Evolutionary conservation across 1,140 invertebrate genomes (phyloP), one percentile per base, ranked within the genome.

Genomic region (Drosophila bocqueti): DNA sequence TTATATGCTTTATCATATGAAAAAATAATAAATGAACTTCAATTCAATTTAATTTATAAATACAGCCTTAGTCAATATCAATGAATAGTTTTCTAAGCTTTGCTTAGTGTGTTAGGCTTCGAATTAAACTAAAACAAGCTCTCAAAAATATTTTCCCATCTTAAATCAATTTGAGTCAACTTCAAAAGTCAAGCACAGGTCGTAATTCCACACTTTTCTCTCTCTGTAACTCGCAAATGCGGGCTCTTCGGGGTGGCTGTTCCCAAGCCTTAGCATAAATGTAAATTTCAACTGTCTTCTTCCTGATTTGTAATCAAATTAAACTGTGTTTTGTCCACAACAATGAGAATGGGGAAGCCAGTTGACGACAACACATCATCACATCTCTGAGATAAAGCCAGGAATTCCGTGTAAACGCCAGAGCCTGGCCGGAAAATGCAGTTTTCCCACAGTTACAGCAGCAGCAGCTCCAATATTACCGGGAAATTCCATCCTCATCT

Each of bases 301-400:
- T 40, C 40, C 71, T 61, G 80, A 83, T 80, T 72, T 74, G 72
- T 68, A 84, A 89, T 84, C 84, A 89, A 80, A 89, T 78, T 77
- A 80, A 79, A 87, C 68, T 79, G 72, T 71, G 43, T 65, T 58
- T 67, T 80, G 80, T 80, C 24, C 71, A 83, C 24, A 79, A 66
- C 75, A 59, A 63, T 62, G 61, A 46, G 47, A 29, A 34, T 13
- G 59, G 16, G 16, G 36, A 69, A 49, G 73, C 69, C 54, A 55
- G 54, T 57, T 57, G 81, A 60, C 68, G 81, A 60, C 68, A 76
- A 79, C 76, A 50, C 68, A 83, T 74, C 81, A 69, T 38, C 49
- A 43, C 40, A 60, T 68, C 36, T 68, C 66, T 9, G n/a, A 47
- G 68, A 59, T 72, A 49, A 49, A 15, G 36, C 34, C 43, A 21